Evolutionary conservation across 1,140 invertebrate genomes (phyloP).

Genomic region (Magallana ariakensis): DNA sequence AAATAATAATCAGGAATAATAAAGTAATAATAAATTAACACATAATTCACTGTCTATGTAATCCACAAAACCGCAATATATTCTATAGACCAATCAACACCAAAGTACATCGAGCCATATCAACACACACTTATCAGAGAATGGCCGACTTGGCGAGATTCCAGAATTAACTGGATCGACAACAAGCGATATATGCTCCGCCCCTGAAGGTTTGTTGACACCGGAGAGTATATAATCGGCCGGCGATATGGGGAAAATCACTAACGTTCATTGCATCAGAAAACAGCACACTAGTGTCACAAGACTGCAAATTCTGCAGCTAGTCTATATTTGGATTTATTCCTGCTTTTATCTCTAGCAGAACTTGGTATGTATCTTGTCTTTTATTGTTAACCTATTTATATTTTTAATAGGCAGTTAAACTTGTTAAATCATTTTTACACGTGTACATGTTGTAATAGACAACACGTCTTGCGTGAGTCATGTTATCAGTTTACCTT

Average conservation of each 20-base stretch:
- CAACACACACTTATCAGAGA: not conserved
- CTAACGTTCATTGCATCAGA: not conserved
- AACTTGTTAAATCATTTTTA: too few relatives aligned
- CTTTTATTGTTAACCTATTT: not conserved
- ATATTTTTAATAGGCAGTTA: not conserved
- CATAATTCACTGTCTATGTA: slow-evolving; percentile 16
- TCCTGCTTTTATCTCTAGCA: not conserved
- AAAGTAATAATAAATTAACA: slow-evolving; percentile 28
- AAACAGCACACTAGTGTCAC: not conserved
- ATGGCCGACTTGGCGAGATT: slow-evolving; percentile 1
- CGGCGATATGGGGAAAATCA: not conserved
- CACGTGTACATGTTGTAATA: not conserved
- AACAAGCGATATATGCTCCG: not conserved
- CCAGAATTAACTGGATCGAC: slow-evolving; percentile 1
- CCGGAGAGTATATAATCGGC: not conserved
- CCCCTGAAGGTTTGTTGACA: not conserved
- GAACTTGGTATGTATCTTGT: not conserved
- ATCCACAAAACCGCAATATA: slow-evolving; percentile 7
- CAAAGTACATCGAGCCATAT: not conserved
- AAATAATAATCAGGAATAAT: slow-evolving; percentile 12
- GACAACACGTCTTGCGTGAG: not conserved
- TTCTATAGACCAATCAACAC: not conserved
- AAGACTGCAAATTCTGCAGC: not conserved
- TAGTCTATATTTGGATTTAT: not conserved
- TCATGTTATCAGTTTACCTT: not conserved